phyloP scores from a whole-genome alignment of 2,113 vertebrate species.

The Ammospiza caudacuta region DNA sequence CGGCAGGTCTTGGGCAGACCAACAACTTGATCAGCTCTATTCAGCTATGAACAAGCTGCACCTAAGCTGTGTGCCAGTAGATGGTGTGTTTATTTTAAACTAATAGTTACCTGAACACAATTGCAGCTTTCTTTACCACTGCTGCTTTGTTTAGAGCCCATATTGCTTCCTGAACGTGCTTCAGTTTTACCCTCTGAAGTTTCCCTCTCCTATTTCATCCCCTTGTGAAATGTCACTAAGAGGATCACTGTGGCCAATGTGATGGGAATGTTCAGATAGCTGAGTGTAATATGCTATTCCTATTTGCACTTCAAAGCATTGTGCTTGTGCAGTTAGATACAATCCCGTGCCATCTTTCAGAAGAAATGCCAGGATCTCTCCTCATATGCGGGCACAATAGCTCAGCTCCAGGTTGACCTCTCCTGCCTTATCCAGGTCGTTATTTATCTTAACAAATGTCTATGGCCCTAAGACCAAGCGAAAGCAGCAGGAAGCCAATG shows the following conservation, averaged over 20 bases:
- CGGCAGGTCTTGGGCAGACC: neutral
- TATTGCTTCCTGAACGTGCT: neutral
- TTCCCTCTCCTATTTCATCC: neutral
- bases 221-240: neutral
- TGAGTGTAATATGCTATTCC: neutral
- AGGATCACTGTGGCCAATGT: conserved; percentile 9
- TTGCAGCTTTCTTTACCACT: neutral
- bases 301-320: conserved; percentile 26
- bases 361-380: neutral
- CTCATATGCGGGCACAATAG: neutral
- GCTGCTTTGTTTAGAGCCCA: neutral
- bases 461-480: neutral
- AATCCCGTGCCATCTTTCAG: neutral
- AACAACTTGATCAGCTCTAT: conserved; percentile 3
- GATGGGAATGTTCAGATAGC: neutral
- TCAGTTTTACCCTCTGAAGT: neutral
- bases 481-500: neutral
- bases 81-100: conserved; percentile 55
- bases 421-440: neutral
- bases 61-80: conserved; percentile 26
- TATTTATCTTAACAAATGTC: neutral
- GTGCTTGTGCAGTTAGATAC: neutral
- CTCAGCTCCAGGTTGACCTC: neutral
- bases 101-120: neutral
- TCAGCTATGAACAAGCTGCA: conserved; percentile 17